Percentiles rank a stretch among this genome's conserved stretches.
Evolutionary conservation across 2,113 vertebrate genomes (phyloP).

Genomic region (Sigmodon hispidus): DNA sequence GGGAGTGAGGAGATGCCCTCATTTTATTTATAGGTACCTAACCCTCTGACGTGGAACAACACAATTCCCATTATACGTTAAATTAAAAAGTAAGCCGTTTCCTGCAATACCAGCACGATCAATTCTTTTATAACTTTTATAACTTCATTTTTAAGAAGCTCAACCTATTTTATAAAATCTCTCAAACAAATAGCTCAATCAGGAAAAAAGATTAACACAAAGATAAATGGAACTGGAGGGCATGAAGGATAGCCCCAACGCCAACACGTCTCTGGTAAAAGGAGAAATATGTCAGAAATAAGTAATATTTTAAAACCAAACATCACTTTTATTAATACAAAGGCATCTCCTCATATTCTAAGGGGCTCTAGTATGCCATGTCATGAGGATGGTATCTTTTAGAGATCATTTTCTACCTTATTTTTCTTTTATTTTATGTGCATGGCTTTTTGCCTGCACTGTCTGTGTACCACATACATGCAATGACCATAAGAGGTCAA

Average conservation of each 20-base stretch:
- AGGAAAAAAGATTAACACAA: constrained; percentile 2
- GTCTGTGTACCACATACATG: no score
- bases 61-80: constrained; percentile 40
- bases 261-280: background rate
- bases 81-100: constrained; percentile 55
- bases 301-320: background rate
- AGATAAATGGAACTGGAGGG: constrained; percentile 29
- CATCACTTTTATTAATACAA: background rate
- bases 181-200: constrained; percentile 31
- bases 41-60: constrained; percentile 57
- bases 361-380: background rate
- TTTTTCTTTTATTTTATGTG: background rate
- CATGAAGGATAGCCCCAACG: background rate
- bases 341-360: background rate
- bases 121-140: constrained; percentile 50
- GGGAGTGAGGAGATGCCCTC: background rate
- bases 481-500: background rate
- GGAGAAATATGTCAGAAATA: background rate
- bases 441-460: background rate
- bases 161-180: background rate
- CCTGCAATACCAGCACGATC: constrained; percentile 40
- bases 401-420: background rate
- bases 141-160: constrained; percentile 46
- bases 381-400: background rate
- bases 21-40: constrained; percentile 55